Percentiles rank a stretch among this genome's conserved stretches.
These are phyloP conservation scores for Pachymerium ferrugineum DNA, from an alignment of 2,888 invertebrate genomes.

Conservation along the genomic window DNA sequence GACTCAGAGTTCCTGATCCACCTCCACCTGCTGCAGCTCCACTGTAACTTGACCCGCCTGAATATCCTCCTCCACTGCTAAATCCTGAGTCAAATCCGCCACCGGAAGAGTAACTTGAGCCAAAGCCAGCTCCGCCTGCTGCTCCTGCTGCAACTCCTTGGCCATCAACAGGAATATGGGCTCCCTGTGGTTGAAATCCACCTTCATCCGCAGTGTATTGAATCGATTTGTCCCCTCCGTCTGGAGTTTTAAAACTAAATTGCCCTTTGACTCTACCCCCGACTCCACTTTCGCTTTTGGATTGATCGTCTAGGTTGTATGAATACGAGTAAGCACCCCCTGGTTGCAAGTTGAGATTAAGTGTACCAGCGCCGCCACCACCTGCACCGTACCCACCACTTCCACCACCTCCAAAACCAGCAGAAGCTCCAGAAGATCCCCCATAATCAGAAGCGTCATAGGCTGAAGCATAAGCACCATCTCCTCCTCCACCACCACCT, in stretches of 20 bases:
- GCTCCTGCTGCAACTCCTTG: neutral
- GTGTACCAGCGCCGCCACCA: neutral
- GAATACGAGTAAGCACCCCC: slow-evolving; percentile 1
- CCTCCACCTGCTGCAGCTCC: neutral
- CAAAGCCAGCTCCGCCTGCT: neutral
- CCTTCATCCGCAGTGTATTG: slow-evolving; percentile 68
- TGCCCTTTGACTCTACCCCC: slow-evolving; percentile 20
- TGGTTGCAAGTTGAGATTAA: slow-evolving; percentile 2
- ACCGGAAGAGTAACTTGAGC: neutral
- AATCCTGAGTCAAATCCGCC: too few relatives aligned
- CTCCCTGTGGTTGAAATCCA: slow-evolving; percentile 55
- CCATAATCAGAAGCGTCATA: neutral
- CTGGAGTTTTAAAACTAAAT: slow-evolving; percentile 61
- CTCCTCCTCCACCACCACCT: neutral
- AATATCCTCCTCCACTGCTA: too few relatives aligned
- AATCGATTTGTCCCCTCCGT: slow-evolving; percentile 60
- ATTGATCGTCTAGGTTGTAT: neutral
- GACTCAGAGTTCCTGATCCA: neutral
- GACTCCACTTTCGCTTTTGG: neutral
- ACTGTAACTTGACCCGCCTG: neutral
- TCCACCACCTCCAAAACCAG: neutral
- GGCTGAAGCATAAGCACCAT: neutral
- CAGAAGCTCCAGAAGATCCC: neutral
- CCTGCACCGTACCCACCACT: neutral
- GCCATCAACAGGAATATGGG: slow-evolving; percentile 38